Percentiles rank a stretch among this genome's conserved stretches.
phyloP scores from a whole-genome alignment of 2,888 invertebrate genomes.

The Drosophila conformis region DNA sequence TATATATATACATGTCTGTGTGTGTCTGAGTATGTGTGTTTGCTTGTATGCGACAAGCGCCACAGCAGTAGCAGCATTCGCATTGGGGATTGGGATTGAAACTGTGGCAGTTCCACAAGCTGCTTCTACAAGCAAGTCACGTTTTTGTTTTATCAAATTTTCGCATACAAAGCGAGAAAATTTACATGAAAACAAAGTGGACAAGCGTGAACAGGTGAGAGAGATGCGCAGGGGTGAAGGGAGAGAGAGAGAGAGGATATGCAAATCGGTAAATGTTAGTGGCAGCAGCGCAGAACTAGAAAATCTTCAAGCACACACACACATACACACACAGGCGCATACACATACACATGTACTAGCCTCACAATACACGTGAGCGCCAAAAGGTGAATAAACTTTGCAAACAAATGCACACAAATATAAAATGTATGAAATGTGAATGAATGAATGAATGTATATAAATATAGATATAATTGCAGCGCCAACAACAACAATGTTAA shows the following conservation, averaged over 20 bases:
- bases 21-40: neutral
- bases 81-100: conserved; percentile 4
- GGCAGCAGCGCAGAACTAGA: conserved; percentile 60
- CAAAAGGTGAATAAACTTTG: conserved; percentile 75
- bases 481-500: conserved; percentile 15
- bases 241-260: conserved; percentile 32
- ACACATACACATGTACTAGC: conserved; percentile 12
- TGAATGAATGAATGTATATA: conserved; percentile 19
- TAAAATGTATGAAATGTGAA: conserved; percentile 8
- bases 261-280: conserved; percentile 58
- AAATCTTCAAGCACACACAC: conserved; percentile 29
- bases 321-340: conserved; percentile 25
- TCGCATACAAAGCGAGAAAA: conserved; percentile 71
- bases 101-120: conserved; percentile 7
- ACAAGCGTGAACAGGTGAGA: conserved; percentile 9
- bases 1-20: conserved; percentile 1
- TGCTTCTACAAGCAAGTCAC: conserved; percentile 74
- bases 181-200: conserved; percentile 70
- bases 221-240: neutral
- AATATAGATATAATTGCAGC: conserved; percentile 15
- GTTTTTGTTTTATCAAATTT: conserved; percentile 80
- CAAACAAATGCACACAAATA: conserved; percentile 49
- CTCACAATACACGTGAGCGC: conserved; percentile 68
- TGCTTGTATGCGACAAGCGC: conserved; percentile 24
- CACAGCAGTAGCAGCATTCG: conserved; percentile 30